Evolutionary conservation across 2,888 invertebrate genomes (phyloP).

Genomic region (Alviniconcha strummeri): DNA sequence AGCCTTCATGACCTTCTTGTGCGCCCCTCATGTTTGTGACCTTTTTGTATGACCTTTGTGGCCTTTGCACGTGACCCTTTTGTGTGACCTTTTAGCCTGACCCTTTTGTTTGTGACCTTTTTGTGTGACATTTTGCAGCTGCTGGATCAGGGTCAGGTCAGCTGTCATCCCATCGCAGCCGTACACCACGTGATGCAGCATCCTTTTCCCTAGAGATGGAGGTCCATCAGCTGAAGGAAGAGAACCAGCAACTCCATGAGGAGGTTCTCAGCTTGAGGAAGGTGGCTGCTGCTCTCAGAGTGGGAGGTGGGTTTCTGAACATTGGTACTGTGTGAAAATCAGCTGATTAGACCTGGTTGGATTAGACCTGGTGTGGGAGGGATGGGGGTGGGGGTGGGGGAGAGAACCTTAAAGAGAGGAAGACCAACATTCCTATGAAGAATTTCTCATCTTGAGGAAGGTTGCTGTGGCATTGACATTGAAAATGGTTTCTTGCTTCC

Average conservation of each 20-base stretch:
- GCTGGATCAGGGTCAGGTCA: conserved; percentile 14
- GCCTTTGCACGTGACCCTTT: not conserved
- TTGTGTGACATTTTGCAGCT: not conserved
- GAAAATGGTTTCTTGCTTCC: conserved; percentile 40
- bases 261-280: conserved; percentile 55
- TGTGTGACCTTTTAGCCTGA: not conserved
- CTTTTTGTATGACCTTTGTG: too few relatives aligned
- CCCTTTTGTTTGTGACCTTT: not conserved
- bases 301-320: conserved; percentile 50
- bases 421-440: conserved; percentile 52
- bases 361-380: too few relatives aligned
- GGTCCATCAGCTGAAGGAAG: conserved; percentile 47
- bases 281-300: conserved; percentile 55
- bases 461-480: conserved; percentile 56
- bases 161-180: not conserved
- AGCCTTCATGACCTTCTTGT: too few relatives aligned
- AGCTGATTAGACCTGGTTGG: too few relatives aligned
- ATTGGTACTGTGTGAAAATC: not conserved
- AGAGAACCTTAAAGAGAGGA: conserved; percentile 43
- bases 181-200: conserved; percentile 9
- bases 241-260: conserved; percentile 51
- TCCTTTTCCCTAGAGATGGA: conserved; percentile 36
- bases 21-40: too few relatives aligned
- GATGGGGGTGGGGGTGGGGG: not conserved
- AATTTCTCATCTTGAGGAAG: conserved; percentile 52